Evolutionary conservation across 2,113 vertebrate genomes (phyloP), one percentile per base, ranked within the genome.

Genomic region (Gila orcuttii): DNA sequence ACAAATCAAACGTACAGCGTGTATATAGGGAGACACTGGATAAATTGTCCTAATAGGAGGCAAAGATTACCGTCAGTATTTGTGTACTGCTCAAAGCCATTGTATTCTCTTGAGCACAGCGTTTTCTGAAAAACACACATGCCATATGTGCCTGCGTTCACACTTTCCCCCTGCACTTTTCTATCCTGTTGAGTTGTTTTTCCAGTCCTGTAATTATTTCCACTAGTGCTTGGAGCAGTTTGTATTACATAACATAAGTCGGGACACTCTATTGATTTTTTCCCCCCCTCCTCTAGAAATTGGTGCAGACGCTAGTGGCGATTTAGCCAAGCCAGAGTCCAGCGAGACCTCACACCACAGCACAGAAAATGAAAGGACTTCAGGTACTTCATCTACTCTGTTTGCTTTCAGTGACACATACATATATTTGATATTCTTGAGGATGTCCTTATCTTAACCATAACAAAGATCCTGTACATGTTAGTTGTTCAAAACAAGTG

Each of bases 261-360:
- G 21, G 9, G 19, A 28, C 55, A 77, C 23, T n/a, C 15, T 57
- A 39, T 73, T 85, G 47, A 79, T 36, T 42, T 66, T 64, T 19
- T 50, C 33, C 33, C 45, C 74, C 25, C 50, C 77, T 66, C 28
- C 76, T 84, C 71, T 71, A 94, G 93, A 92, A 42, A 69, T 85
- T 68, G 85, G 87, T 13, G 85, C 60, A 82, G 91, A 83, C 74
- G 57, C 87, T 25, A 73, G 68, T n/a, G 15, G 28, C 64, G 87
- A 89, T 23, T 55, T 82, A 71, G 69, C 66, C n/a, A 89, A 91
- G 59, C 88, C 39, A 19, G 89, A 85, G 36, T 80, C 88, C 84
- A 85, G 83, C 31, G 85, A 92, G 84, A 59, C 76, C 85, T 81
- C 82, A 88, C 75, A 83, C 62, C 78, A 88, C 87, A 84, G 87